Conservation (phyloP, 2,888 invertebrate genomes). For the Latrodectus elegans region DNA sequence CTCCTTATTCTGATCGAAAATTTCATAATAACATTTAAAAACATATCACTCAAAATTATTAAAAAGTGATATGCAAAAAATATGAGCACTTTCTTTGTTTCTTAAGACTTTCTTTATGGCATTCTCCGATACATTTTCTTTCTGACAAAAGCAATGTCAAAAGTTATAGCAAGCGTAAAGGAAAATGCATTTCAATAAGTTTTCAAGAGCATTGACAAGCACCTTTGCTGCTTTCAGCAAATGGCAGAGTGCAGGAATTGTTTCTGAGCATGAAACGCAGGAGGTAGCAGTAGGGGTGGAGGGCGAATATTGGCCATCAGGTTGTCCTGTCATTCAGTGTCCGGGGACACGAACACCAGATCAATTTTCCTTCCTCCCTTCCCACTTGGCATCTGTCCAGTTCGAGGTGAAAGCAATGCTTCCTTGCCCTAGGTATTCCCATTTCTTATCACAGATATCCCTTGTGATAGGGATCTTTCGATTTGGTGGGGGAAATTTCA, state of each 20-base stretch:
- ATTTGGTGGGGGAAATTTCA: too few species aligned
- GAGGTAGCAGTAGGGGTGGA: background rate
- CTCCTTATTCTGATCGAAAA: too few species aligned
- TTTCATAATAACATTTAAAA: too few species aligned
- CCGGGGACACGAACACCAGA: conserved; percentile 16
- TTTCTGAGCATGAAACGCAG: background rate
- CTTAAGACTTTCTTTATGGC: too few species aligned
- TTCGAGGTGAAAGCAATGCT: too few species aligned
- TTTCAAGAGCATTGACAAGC: background rate
- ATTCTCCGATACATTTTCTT: background rate
- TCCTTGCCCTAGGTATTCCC: too few species aligned
- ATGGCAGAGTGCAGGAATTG: background rate
- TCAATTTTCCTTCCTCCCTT: conserved; percentile 20
- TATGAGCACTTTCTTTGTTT: too few species aligned
- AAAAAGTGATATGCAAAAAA: too few species aligned
- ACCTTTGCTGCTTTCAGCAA: background rate
- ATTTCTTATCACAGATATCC: too few species aligned
- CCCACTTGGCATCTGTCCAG: conserved; percentile 37
- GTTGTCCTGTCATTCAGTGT: conserved; percentile 41
- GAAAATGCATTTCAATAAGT: conserved; percentile 17
- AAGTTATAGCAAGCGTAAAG: background rate
- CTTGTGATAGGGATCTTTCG: too few species aligned
- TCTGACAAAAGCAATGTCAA: background rate
- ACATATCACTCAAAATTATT: too few species aligned
- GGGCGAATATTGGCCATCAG: conserved; percentile 46